Conservation (phyloP, 2,113 vertebrate genomes). For the Puntigrus tetrazona region DNA sequence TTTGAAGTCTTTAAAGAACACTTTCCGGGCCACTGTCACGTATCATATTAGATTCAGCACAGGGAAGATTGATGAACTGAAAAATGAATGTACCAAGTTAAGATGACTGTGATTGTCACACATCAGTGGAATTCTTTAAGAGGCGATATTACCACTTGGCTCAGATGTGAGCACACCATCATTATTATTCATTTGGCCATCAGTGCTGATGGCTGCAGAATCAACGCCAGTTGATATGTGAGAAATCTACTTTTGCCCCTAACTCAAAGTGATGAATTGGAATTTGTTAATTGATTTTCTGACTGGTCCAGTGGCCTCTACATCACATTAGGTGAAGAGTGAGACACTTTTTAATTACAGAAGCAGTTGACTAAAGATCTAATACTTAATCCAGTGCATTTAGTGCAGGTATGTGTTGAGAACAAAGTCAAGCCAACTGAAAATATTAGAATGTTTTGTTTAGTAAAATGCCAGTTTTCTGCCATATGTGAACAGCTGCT, state of each 20-base stretch:
- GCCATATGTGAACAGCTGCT: background rate
- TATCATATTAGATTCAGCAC: background rate
- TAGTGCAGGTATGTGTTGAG: too few species aligned
- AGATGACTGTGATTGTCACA: conserved; percentile 5
- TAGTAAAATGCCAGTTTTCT: too few species aligned
- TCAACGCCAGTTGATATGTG: background rate
- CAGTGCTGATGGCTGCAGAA: conserved; percentile 21
- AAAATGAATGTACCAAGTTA: background rate
- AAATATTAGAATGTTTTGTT: background rate
- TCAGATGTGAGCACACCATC: background rate
- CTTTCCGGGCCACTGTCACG: background rate
- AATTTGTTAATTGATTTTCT: conserved; percentile 30
- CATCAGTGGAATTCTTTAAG: background rate
- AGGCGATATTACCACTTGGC: background rate
- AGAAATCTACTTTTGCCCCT: background rate
- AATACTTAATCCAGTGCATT: background rate
- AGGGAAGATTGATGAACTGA: background rate
- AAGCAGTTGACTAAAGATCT: background rate
- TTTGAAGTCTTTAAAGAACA: background rate
- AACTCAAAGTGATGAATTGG: background rate
- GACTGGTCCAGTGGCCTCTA: background rate
- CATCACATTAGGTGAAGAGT: background rate
- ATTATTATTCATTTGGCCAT: background rate
- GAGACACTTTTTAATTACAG: background rate
- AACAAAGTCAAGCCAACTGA: background rate